Base-by-base conservation (phyloP, 2,888 invertebrate species). In the Epiperipatus broadwayi region DNA sequence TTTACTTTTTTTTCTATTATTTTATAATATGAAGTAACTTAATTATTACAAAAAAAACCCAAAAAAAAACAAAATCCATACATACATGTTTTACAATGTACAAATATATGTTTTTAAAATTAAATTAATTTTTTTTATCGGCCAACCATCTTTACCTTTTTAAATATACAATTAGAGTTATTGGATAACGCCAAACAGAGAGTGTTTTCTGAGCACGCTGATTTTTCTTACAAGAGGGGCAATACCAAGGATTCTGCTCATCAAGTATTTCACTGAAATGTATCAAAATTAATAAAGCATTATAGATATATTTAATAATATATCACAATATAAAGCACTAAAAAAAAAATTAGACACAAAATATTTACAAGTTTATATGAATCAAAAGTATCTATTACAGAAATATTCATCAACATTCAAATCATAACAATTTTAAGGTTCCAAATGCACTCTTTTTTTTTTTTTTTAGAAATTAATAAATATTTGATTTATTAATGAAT, bases 231-330 rank as follows among this genome's bases (percentile, higher is more conserved):
- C 72, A 72, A 41, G 61, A 59, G 2, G 71, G 70, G 54, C 72
- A 72, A 54, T 62, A 70, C 72, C 72, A 72, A 3, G 71, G 71
- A 54, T 72, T 72, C 49, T 69, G 67, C 47, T 70, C 69, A 52
- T 72, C 72, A 49, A 72, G 54, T 29, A 63, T 61, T 55, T 72
- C 72, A 53, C 71, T 72, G 52, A 19, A 56, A 54, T n/a, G n/a
- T n/a, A n/a, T n/a, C n/a, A 22, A 43, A 42, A 48, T 28, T 37
- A 36, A 37, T 34, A n/a, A 14, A 34, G 19, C 15, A 30, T 30
- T 12, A 38, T 28, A 39, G 34, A 35, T 30, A 40, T n/a, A n/a
- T 25, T 12, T 36, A 10, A 34, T 15, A 15, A 41, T 28, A 29
- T 12, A 29, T 35, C 25, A 32, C 7, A 14, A 41, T 18, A 39